Evolutionary conservation across 1,140 invertebrate species (phyloP), one percentile per base, ranked within the genome.

Genomic region (Ylistrum balloti): DNA sequence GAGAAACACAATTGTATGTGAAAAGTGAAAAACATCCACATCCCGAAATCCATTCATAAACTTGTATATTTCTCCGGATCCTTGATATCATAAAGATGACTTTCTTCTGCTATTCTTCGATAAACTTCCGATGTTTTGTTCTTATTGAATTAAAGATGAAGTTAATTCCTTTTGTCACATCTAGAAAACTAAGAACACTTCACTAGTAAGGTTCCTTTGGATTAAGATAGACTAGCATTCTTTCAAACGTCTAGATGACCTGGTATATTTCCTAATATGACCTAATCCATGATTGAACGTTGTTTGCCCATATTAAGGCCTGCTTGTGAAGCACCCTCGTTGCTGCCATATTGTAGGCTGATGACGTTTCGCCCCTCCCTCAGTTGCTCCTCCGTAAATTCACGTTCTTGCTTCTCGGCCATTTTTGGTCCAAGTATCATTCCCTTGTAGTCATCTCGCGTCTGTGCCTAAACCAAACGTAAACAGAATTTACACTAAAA

Each of bases 261-360:
- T 5, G 1, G 56, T 74, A 9, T n/a, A 45, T 17, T 45, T 28
- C 11, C 22, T 3, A 5, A 28, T 5, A 74, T 74, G 22, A 74
- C 22, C n/a, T 94, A 96, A 88, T 96, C 96, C 32, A 93, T 92
- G 88, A 96, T 95, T 90, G 92, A 93, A 87, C 96, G 91, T 32
- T 91, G 93, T 92, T 99, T 99, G 11, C 99, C 99, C 91, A 99
- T 98, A 96, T 97, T 99, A 94, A 98, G 97, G 28, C 99, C 99
- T 17, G 95, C 95, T 91, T 96, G 96, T 89, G 88, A 95, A 33
- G 96, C 96, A 0, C 98, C 97, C 94, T 98, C 98, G 97, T 99
- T 99, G 88, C 97, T 98, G 86, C 99, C 99, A 88, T 98, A 98
- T 96, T 99, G 99, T 0, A 99, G 97, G 91, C 98, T 98, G 92